A percentile compares a stretch with the other conserved stretches of the same genome.
These are phyloP conservation scores for Sitta carolinensis DNA, from an alignment of 2,797 vertebrate genomes.

Conservation along the genomic window DNA sequence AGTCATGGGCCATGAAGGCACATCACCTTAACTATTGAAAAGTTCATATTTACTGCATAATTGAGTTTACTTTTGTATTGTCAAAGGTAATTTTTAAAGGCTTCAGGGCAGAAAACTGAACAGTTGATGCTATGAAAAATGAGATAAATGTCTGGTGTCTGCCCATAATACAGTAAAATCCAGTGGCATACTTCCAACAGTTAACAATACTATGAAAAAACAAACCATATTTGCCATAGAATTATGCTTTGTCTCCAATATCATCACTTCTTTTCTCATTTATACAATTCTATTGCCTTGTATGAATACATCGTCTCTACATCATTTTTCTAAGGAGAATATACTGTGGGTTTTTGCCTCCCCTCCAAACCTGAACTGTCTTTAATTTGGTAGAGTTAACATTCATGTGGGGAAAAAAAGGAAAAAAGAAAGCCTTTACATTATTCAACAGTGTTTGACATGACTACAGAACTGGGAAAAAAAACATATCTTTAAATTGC, in stretches of 20 bases:
- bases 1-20: background rate
- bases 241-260: background rate
- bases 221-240: background rate
- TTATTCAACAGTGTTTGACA: background rate
- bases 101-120: slow-evolving; percentile 17
- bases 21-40: background rate
- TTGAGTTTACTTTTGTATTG: background rate
- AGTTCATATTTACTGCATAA: background rate
- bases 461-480: background rate
- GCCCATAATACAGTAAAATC: background rate
- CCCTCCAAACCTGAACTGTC: background rate
- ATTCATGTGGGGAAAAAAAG: background rate
- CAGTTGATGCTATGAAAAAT: background rate
- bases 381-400: background rate
- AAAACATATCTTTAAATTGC: background rate
- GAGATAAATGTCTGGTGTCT: background rate
- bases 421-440: background rate
- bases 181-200: background rate
- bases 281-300: background rate
- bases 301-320: background rate
- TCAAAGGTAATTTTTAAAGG: background rate
- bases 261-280: background rate
- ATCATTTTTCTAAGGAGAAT: background rate
- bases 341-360: background rate
- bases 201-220: background rate